These are phyloP conservation scores for Heptranchias perlo DNA, from an alignment of 2,113 vertebrate species.

Conservation along the genomic window DNA sequence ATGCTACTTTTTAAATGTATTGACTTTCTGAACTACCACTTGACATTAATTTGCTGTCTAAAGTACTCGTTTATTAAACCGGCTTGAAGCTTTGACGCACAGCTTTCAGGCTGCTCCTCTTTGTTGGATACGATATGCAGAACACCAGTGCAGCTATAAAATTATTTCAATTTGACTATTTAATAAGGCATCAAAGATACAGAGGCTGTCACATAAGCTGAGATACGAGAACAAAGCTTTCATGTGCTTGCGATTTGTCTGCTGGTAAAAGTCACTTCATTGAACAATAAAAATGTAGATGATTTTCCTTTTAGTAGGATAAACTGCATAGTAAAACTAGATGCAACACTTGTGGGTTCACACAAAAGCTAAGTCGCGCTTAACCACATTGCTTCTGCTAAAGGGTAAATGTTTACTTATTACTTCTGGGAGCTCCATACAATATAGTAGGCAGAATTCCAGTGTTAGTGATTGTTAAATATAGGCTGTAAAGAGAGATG, in stretches of 20 bases:
- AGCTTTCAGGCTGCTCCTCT: constrained; percentile 3
- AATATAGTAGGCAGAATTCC: background rate
- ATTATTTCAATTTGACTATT: constrained; percentile 28
- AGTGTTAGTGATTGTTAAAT: background rate
- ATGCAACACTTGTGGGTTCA: too few relatives aligned
- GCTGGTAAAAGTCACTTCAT: background rate
- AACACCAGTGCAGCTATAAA: background rate
- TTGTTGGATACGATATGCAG: background rate
- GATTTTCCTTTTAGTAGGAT: background rate
- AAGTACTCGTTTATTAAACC: background rate
- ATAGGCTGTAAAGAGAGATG: background rate
- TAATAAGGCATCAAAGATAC: constrained; percentile 15
- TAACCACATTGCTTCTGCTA: background rate
- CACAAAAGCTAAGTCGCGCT: background rate
- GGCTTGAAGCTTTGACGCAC: background rate
- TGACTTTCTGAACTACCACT: constrained; percentile 12
- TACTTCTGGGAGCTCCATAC: background rate
- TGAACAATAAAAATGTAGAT: constrained; percentile 7
- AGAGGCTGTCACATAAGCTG: background rate
- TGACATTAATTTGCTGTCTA: constrained; percentile 32
- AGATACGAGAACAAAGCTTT: background rate
- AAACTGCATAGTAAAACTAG: background rate
- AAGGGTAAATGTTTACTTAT: background rate
- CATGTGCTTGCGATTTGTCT: background rate
- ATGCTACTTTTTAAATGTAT: background rate